Base-by-base conservation (phyloP, 2,113 vertebrate genomes). In the Etia nguti region DNA sequence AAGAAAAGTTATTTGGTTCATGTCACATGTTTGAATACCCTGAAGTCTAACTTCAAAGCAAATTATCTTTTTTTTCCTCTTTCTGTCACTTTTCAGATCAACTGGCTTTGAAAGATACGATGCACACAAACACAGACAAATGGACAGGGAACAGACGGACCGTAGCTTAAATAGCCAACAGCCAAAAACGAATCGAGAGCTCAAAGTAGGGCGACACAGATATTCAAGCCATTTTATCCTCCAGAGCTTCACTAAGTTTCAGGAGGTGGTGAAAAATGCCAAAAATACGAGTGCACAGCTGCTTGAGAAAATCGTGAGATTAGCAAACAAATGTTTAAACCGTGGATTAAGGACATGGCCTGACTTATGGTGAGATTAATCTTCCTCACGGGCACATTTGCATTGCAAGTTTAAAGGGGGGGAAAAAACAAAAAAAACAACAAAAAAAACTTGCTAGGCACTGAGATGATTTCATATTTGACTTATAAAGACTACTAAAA, bases 201-300 rank as follows among this genome's bases (percentile, higher is more conserved):
- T 87, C 55, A 86, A 96, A 95, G 93, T 95, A 93, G 95, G 95
- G 36, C 94, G 83, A 88, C 90, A 91, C 90, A 95, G 87, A 90
- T 90, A 88, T 75, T 15, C 52, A 81, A 79, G 84, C 90, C 26
- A 65, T 83, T 93, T 92, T 73, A 77, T 84, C 86, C 50, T 86
- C 41, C 20, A 75, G 84, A 15, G 54, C 86, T 87, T 90, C 50
- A 13, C 48, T 73, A 54, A 92, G 82, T 87, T 89, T 82, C 52
- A 81, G 81, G 62, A 92, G 83, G 84, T 60, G 83, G 48, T 50
- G 65, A 90, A 81, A 81, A 89, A 87, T 41, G 65, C 79, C 12
- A 57, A 73, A 88, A 91, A 85, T 38, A 57, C 18, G 82, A 80
- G 70, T 90, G 86, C 57, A 79, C 92, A 91, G 89, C 93, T 93